Evolutionary conservation across 2,797 vertebrate genomes (phyloP).

Genomic region (Channallabes apus): DNA sequence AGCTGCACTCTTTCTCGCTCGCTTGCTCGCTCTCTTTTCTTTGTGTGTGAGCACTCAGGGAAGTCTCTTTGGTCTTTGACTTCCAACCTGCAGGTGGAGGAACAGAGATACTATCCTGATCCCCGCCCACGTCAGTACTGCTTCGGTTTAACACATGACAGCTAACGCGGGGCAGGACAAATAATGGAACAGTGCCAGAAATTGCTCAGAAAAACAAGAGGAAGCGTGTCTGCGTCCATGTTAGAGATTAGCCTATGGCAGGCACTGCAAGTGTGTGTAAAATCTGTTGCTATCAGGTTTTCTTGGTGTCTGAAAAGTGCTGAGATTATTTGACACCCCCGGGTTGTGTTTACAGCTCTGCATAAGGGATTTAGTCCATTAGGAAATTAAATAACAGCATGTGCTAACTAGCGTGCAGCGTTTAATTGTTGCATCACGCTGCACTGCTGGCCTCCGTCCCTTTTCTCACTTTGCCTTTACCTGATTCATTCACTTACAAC

Average conservation of each 20-base stretch:
- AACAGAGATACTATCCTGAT: conserved; percentile 33
- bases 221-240: neutral
- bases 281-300: conserved; percentile 21
- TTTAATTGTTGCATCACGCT: conserved; percentile 19
- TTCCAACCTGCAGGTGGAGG: conserved; percentile 12
- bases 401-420: conserved; percentile 28
- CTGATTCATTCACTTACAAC: neutral
- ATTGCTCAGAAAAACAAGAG: neutral
- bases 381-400: conserved; percentile 41
- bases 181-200: conserved; percentile 18
- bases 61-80: conserved; percentile 30
- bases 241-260: conserved; percentile 29
- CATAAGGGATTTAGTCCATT: conserved; percentile 33
- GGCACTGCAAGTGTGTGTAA: conserved; percentile 8
- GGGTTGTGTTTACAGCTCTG: conserved; percentile 26
- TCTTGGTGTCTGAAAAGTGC: neutral
- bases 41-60: conserved; percentile 15
- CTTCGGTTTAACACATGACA: conserved; percentile 23
- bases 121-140: neutral
- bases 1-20: neutral
- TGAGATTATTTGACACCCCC: conserved; percentile 7
- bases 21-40: too few species aligned
- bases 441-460: conserved; percentile 6
- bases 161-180: conserved; percentile 15
- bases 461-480: conserved; percentile 30